These are phyloP conservation scores for Arctocebus calabarensis DNA, from an alignment of 2,797 vertebrate genomes.

Conservation along the genomic window DNA sequence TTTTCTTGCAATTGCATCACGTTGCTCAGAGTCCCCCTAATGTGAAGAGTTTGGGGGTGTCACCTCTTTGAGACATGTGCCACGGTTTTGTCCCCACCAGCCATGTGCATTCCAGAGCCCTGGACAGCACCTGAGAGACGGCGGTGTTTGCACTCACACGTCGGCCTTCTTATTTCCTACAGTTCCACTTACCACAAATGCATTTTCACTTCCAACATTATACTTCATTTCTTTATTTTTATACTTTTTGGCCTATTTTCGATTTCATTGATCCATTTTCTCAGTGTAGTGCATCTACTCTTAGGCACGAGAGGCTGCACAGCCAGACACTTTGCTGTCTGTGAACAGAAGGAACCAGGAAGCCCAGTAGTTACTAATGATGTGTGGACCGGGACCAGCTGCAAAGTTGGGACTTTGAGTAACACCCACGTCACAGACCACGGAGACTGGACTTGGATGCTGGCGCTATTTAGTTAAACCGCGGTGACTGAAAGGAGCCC, in stretches of 20 bases:
- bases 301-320: neutral
- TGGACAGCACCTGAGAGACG: accelerated
- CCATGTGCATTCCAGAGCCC: accelerated
- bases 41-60: accelerated
- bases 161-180: too few species aligned
- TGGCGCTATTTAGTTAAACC: neutral
- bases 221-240: neutral
- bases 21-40: accelerated
- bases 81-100: accelerated
- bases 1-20: too few species aligned
- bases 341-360: accelerated
- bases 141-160: accelerated
- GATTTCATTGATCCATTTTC: neutral
- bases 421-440: accelerated
- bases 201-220: neutral
- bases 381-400: accelerated
- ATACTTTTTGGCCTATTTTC: neutral
- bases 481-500: accelerated
- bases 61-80: accelerated
- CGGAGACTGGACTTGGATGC: accelerated
- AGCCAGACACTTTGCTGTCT: neutral
- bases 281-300: neutral
- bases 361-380: accelerated
- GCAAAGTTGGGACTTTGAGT: accelerated
- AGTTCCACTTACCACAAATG: neutral